phyloP scores from a whole-genome alignment of 2,888 invertebrate genomes.

The Synanthedon andrenaeformis region DNA sequence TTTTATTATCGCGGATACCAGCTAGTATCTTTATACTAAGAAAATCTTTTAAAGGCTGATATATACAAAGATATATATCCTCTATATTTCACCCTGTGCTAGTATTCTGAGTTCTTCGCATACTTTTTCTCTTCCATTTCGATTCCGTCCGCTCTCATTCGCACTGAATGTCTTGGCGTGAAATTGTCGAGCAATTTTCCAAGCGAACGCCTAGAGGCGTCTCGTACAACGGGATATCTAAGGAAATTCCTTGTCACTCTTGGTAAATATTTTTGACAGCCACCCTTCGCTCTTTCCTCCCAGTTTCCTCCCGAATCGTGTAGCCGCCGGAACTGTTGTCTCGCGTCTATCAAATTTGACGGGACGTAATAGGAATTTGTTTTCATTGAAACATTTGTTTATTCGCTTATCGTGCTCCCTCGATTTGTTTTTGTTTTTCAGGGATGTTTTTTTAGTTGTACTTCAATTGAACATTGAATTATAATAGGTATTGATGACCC shows the following conservation, averaged over 20 bases:
- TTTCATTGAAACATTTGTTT: background rate
- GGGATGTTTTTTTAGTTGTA: no score
- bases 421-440: no score
- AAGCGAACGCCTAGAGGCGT: background rate
- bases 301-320: no score
- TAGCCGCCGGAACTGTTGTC: background rate
- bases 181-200: conserved; percentile 4
- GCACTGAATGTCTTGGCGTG: background rate
- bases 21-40: no score
- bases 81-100: no score
- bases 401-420: background rate
- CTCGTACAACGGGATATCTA: background rate
- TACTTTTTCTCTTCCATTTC: no score
- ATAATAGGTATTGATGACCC: no score
- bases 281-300: background rate
- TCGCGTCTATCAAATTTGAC: background rate
- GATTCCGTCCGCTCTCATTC: background rate
- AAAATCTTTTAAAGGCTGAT: no score
- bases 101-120: no score
- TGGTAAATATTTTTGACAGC: background rate
- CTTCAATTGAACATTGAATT: no score
- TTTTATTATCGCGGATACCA: no score
- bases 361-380: background rate
- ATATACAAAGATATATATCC: no score
- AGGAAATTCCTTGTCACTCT: background rate